Evolutionary conservation across 2,888 invertebrate species (phyloP).

Genomic region (Scaptomyza caliginosa): DNA sequence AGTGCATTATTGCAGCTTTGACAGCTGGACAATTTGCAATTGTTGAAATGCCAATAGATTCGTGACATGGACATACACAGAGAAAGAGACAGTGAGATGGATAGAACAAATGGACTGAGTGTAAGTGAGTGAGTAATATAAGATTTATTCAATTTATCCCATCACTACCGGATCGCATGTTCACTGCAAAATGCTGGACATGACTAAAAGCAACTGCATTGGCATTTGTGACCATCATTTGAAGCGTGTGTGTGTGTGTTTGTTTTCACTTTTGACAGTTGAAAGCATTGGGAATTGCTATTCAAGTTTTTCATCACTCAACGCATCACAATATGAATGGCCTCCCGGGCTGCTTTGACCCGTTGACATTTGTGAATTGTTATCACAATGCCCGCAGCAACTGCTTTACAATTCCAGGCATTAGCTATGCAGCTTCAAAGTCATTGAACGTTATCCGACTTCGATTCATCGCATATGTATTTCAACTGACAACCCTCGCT

Average conservation of each 20-base stretch:
- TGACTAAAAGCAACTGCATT: not conserved
- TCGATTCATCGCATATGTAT: too few relatives aligned
- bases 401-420: not conserved
- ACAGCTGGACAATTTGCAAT: not conserved
- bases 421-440: not conserved
- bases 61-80: not conserved
- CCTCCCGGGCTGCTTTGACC: not conserved
- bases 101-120: not conserved
- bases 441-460: not conserved
- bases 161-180: not conserved
- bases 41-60: too few relatives aligned
- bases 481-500: too few relatives aligned
- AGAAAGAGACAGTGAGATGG: not conserved
- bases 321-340: not conserved
- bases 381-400: not conserved
- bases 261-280: not conserved
- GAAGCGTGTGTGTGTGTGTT: not conserved
- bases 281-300: not conserved
- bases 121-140: not conserved
- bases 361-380: slow-evolving; percentile 4
- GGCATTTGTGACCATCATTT: not conserved
- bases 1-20: slow-evolving; percentile 1
- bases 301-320: not conserved
- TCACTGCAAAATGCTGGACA: not conserved
- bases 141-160: not conserved